phyloP scores from a whole-genome alignment of 2,797 vertebrate genomes.

The Dermochelys coriacea region DNA sequence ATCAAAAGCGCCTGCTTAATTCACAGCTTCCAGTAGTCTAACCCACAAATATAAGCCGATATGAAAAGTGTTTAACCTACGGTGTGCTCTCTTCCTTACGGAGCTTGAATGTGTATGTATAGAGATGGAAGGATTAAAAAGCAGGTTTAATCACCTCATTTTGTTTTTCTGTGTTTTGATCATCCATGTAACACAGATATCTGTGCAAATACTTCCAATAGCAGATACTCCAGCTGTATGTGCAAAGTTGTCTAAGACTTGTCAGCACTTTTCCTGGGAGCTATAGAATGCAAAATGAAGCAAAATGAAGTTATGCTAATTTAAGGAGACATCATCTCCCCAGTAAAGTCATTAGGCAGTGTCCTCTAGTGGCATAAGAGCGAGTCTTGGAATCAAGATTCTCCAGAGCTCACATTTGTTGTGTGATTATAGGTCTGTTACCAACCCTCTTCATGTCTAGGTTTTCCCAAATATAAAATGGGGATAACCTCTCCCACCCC shows the following conservation, averaged over 20 bases:
- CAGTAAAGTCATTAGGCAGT: not conserved
- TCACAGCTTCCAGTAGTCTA: not conserved
- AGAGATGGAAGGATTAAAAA: not conserved
- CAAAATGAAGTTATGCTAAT: not conserved
- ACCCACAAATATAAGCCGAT: not conserved
- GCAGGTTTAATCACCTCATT: rapidly evolving
- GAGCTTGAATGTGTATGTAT: not conserved
- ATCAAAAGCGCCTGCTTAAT: not conserved
- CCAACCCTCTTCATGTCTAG: not conserved
- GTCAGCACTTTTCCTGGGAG: not conserved
- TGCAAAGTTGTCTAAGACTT: not conserved
- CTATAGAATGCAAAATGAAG: not conserved
- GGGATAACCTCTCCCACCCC: not conserved
- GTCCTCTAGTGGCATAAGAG: not conserved
- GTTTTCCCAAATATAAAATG: rapidly evolving
- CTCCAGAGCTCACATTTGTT: not conserved
- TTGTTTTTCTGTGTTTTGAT: not conserved
- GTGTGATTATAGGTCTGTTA: not conserved
- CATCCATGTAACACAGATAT: rapidly evolving
- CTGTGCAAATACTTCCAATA: not conserved
- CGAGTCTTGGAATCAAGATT: not conserved
- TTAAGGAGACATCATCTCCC: not conserved
- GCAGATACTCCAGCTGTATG: not conserved
- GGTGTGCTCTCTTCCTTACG: not conserved
- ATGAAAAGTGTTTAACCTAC: not conserved